phyloP scores from a whole-genome alignment of 1,140 invertebrate genomes.

The Oscheius sp. region DNA sequence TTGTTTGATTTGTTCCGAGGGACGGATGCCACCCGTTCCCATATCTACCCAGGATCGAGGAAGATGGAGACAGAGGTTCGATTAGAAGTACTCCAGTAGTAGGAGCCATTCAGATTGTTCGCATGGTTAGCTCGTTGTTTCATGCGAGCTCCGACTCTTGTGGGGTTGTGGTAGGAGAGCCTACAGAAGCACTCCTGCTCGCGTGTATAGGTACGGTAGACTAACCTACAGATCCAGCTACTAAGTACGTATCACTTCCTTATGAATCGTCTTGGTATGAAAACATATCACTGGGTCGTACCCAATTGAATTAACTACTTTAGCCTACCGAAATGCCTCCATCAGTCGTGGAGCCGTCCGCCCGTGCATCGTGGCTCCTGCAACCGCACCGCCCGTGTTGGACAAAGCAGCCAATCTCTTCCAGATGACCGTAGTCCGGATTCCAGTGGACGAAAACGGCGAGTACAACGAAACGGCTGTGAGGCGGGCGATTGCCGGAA shows the following conservation, averaged over 20 bases:
- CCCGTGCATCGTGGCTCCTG: slow-evolving; percentile 86
- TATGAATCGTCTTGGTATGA: no score
- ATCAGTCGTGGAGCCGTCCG: slow-evolving; percentile 74
- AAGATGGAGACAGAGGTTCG: slow-evolving; percentile 96
- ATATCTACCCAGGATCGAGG: slow-evolving; percentile 73
- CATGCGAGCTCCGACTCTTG: slow-evolving; percentile 79
- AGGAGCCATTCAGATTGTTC: slow-evolving; percentile 64
- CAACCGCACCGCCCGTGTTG: slow-evolving; percentile 89
- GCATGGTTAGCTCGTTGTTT: slow-evolving; percentile 81
- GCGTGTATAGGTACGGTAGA: slow-evolving; percentile 56
- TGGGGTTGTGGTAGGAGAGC: slow-evolving; percentile 73
- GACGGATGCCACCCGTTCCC: slow-evolving; percentile 89
- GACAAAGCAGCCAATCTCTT: slow-evolving; percentile 90
- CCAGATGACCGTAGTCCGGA: slow-evolving; percentile 74
- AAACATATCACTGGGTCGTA: no score
- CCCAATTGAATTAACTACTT: no score
- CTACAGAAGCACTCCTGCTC: slow-evolving; percentile 53
- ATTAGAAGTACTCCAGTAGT: not conserved
- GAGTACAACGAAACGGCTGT: slow-evolving; percentile 74
- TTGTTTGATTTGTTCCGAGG: slow-evolving; percentile 77
- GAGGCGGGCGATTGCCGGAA: slow-evolving; percentile 76
- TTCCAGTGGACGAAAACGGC: slow-evolving; percentile 72
- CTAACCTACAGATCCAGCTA: slow-evolving; percentile 81
- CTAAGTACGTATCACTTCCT: no score
- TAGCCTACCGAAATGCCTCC: slow-evolving; percentile 85